phyloP scores from a whole-genome alignment of 2,113 vertebrate genomes.

The Forbesichthys agassizii region DNA sequence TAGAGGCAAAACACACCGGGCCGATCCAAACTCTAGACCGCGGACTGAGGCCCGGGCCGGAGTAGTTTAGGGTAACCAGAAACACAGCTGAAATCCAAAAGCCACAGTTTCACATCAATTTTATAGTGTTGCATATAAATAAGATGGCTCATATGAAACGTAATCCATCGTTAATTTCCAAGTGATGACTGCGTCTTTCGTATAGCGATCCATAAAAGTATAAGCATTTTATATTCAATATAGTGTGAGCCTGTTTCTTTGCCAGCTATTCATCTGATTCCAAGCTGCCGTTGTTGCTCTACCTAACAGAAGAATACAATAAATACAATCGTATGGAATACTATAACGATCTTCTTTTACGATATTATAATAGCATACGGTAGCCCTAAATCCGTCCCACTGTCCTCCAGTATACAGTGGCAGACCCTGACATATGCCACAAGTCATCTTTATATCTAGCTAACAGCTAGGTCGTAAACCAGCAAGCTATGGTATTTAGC shows the following conservation, averaged over 20 bases:
- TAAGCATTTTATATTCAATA: conserved; percentile 14
- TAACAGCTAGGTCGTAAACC: conserved; percentile 22
- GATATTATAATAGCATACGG: no score
- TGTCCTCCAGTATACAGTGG: neutral
- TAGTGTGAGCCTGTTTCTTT: neutral
- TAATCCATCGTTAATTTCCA: fast-evolving
- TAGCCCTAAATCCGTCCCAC: neutral
- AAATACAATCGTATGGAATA: no score
- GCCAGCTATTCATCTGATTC: conserved; percentile 16
- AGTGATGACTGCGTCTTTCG: neutral
- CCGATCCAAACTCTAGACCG: conserved; percentile 73
- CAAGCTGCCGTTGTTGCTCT: neutral
- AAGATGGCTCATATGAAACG: no score
- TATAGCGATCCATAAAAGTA: neutral
- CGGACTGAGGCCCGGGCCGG: conserved; percentile 79
- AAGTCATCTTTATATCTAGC: conserved; percentile 33
- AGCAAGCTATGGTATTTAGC: neutral
- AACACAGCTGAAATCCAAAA: conserved; percentile 64
- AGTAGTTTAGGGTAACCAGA: conserved; percentile 65
- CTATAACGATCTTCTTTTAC: no score
- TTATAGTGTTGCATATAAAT: neutral
- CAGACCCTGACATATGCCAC: conserved; percentile 38
- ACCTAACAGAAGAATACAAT: neutral
- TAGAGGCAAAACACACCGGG: conserved; percentile 38
- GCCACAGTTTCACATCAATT: conserved; percentile 8